Evolutionary conservation across 1,140 invertebrate species (phyloP).

Genomic region (Leucophenga varia): DNA sequence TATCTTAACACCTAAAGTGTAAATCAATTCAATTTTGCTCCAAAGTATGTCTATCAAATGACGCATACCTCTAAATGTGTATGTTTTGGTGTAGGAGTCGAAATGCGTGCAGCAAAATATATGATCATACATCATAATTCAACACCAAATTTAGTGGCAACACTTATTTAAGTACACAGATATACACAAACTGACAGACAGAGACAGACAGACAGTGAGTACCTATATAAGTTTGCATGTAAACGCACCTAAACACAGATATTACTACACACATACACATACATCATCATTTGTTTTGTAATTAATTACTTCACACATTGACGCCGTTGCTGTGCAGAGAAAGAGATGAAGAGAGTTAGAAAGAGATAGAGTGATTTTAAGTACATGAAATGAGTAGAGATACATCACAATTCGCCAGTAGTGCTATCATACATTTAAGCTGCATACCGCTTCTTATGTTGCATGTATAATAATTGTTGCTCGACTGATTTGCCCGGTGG

Average conservation of each 20-base stretch:
- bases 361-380: no score
- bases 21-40: conserved; percentile 48
- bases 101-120: conserved; percentile 40
- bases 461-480: no score
- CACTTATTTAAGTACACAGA: conserved; percentile 14
- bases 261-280: conserved; percentile 27
- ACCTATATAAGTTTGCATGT: no score
- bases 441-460: no score
- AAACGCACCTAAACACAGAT: conserved; percentile 1
- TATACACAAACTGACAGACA: conserved; percentile 20
- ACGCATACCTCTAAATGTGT: no score
- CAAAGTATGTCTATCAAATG: no score
- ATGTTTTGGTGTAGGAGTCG: conserved; percentile 16
- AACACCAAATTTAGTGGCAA: conserved; percentile 20
- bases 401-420: no score
- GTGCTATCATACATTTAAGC: no score
- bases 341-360: no score
- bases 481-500: no score
- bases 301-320: conserved; percentile 54
- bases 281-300: conserved; percentile 51
- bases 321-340: conserved; percentile 33
- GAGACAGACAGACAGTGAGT: neutral
- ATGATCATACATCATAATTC: conserved; percentile 53
- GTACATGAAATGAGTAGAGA: no score
- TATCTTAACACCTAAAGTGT: conserved; percentile 28